phyloP scores from a whole-genome alignment of 1,140 invertebrate genomes.

The Magallana ariakensis region DNA sequence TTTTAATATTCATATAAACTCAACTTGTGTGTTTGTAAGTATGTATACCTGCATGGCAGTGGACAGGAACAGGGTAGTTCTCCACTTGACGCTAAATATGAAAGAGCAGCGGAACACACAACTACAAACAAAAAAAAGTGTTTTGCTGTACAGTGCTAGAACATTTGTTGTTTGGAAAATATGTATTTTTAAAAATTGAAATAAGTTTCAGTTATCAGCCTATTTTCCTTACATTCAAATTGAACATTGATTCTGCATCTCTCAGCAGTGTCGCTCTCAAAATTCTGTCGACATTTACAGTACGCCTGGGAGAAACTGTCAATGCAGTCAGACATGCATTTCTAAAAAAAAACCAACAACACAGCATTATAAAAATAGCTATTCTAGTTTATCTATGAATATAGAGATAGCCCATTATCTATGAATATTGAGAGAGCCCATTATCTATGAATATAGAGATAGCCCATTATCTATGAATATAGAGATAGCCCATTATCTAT shows the following conservation, averaged over 20 bases:
- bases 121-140: background rate
- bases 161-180: no score
- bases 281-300: constrained; percentile 41
- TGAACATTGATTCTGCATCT: background rate
- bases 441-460: no score
- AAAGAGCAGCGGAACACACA: background rate
- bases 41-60: background rate
- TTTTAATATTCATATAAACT: no score
- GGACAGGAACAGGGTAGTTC: background rate
- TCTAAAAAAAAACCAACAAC: constrained; percentile 26
- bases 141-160: background rate
- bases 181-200: background rate
- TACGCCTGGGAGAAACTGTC: constrained; percentile 37
- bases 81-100: background rate
- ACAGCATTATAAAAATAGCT: no score
- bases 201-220: background rate
- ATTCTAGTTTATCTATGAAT: no score
- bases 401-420: no score
- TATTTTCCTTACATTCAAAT: background rate
- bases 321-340: constrained; percentile 35
- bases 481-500: no score
- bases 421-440: no score
- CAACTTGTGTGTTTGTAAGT: no score
- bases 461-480: no score
- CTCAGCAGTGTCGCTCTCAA: background rate